Percentiles rank a stretch among this genome's conserved stretches.
Conservation (phyloP, 2,888 invertebrate genomes). For the Neocrepidodera transversa region DNA sequence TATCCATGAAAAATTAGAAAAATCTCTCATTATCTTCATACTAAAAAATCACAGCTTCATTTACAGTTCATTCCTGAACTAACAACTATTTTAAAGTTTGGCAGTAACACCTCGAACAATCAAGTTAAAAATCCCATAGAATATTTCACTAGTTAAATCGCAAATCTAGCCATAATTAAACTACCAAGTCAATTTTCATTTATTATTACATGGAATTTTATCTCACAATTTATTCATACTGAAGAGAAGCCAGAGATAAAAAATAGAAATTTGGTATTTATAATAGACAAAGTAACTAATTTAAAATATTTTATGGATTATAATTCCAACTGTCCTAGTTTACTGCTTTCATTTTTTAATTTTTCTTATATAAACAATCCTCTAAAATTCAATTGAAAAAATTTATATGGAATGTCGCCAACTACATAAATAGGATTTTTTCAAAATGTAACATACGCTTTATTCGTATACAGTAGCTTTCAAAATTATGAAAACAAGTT, state of each 20-base stretch:
- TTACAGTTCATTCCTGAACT: constrained; percentile 51
- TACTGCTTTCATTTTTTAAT: too few species aligned
- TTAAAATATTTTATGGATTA: constrained; percentile 1
- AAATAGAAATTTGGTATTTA: too few species aligned
- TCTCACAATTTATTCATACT: too few species aligned
- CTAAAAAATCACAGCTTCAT: constrained; percentile 54
- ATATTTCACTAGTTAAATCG: too few species aligned
- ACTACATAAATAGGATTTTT: constrained; percentile 35
- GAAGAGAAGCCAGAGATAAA: too few species aligned
- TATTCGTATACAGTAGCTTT: background rate
- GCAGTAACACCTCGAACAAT: constrained; percentile 7
- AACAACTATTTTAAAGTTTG: constrained; percentile 34
- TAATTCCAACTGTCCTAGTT: background rate
- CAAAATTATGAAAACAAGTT: background rate
- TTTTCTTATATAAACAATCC: constrained; percentile 40
- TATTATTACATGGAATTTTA: too few species aligned
- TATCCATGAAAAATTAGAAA: constrained; percentile 42
- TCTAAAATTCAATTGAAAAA: constrained; percentile 39
- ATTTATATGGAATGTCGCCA: constrained; percentile 36
- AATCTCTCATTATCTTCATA: constrained; percentile 41
- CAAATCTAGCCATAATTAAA: too few species aligned
- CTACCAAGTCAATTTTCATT: too few species aligned
- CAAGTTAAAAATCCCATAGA: background rate
- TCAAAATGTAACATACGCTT: constrained; percentile 29
- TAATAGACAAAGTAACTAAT: too few species aligned